A percentile compares a stretch with the other conserved stretches of the same genome.
Evolutionary conservation across 1,140 invertebrate genomes (phyloP).

Genomic region (Laodelphax striatellus): DNA sequence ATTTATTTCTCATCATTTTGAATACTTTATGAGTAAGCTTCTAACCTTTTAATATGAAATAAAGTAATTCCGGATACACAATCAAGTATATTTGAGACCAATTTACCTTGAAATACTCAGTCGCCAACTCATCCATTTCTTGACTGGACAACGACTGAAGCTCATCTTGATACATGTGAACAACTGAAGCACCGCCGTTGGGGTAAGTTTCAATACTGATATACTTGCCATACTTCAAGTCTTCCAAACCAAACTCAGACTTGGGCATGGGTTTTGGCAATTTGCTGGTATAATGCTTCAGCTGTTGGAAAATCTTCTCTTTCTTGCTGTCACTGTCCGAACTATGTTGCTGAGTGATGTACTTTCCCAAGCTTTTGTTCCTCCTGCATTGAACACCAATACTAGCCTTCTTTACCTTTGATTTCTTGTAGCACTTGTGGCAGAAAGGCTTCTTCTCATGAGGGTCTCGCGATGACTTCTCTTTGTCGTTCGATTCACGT

Average conservation of each 20-base stretch:
- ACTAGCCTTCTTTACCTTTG: constrained; percentile 45
- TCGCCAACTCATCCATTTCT: constrained; percentile 70
- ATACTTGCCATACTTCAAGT: constrained; percentile 58
- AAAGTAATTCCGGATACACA: too few species aligned
- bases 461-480: background rate
- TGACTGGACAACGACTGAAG: constrained; percentile 60
- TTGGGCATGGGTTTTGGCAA: constrained; percentile 30
- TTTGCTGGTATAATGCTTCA: constrained; percentile 30
- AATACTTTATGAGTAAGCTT: too few species aligned
- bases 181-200: constrained; percentile 88
- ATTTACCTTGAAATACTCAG: constrained; percentile 76
- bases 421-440: constrained; percentile 44
- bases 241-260: constrained; percentile 35
- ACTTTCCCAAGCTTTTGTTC: constrained; percentile 31
- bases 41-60: too few species aligned
- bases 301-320: constrained; percentile 24
- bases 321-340: constrained; percentile 17
- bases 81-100: background rate
- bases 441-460: constrained; percentile 29
- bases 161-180: constrained; percentile 90
- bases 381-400: constrained; percentile 48
- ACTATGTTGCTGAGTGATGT: constrained; percentile 17
- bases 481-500: background rate
- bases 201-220: constrained; percentile 85
- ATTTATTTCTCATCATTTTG: too few species aligned